Base-by-base conservation (phyloP, 2,113 vertebrate genomes). In the Fulica atra region DNA sequence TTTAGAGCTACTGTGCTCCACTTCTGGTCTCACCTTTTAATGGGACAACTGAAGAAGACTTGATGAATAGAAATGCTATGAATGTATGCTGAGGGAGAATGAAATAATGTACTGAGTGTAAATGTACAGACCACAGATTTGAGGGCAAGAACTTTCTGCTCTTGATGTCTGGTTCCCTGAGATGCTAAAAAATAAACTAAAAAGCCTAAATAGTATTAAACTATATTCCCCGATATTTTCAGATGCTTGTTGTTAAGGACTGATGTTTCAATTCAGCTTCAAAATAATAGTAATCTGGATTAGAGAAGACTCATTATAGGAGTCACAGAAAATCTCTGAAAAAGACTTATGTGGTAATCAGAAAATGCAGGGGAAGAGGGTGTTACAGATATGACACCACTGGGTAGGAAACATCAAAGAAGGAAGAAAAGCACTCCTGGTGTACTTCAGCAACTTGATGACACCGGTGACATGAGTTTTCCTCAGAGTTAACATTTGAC, bases 371-470 rank as follows among this genome's bases (percentile, higher is more conserved):
- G 23, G 20, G 46, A 88, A 94, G 38, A 96, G n/a, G 33, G 59
- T 80, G 57, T 83, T 91, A 82, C 48, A 89, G 71, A 46, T 48
- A 42, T 16, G 76, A 63, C 66, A 70, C 25, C 40, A 81, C 20
- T 44, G 44, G 48, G 24, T 89, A 63, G 26, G 80, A 86, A 87
- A 92, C 69, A 93, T 86, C 56, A 85, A 93, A 86, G 69, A 88
- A 93, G 61, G 54, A 78, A 93, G 56, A 86, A 82, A 78, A 81
- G 28, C 48, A 26, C 54, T 95, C 77, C 31, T 80, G 26, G 23
- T 88, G 35, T 77, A 86, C 54, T 85, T 92, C 31, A 92, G 48
- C 17, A 93, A 95, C 85, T 82, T 54, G 78, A 4, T 46, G 33
- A 56, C 40, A 79, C 31, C 68, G 61, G 61, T 82, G 83, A 73